A percentile compares a stretch with the other conserved stretches of the same genome.
Conservation (phyloP, 2,888 invertebrate genomes). For the Dorcus parallelipipedus region DNA sequence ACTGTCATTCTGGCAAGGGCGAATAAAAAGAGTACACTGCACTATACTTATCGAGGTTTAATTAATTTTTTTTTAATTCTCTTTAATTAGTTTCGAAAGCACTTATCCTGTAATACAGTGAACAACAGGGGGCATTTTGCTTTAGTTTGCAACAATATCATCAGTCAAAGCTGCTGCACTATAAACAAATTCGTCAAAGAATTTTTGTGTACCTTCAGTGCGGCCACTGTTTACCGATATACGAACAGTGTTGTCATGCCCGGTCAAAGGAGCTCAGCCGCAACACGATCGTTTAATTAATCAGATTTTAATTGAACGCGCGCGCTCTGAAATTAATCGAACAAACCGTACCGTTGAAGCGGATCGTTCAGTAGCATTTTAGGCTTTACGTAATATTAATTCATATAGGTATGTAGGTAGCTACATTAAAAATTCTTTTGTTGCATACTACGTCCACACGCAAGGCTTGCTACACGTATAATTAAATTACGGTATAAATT, state of each 20-base stretch:
- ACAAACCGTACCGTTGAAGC: no score
- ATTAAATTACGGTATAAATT: no score
- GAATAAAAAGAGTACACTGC: no score
- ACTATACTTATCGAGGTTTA: no score
- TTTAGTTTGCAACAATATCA: not conserved
- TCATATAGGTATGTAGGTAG: no score
- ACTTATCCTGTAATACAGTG: not conserved
- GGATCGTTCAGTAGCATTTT: no score
- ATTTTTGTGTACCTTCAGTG: not conserved
- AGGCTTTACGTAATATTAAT: no score
- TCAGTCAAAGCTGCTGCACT: not conserved
- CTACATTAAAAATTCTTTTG: no score
- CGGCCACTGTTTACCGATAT: not conserved
- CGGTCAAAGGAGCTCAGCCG: not conserved
- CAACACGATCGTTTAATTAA: constrained; percentile 1
- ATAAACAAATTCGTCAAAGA: not conserved
- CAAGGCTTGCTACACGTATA: no score
- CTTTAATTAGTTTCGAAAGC: not conserved
- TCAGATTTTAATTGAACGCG: not conserved
- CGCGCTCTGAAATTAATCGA: not conserved
- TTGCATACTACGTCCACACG: no score
- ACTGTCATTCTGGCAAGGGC: no score
- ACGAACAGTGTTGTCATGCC: not conserved
- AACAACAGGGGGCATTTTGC: not conserved
- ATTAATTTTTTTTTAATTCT: not conserved